Evolutionary conservation across 1,140 invertebrate genomes (phyloP), one percentile per base, ranked within the genome.

Genomic region (Limonius californicus): DNA sequence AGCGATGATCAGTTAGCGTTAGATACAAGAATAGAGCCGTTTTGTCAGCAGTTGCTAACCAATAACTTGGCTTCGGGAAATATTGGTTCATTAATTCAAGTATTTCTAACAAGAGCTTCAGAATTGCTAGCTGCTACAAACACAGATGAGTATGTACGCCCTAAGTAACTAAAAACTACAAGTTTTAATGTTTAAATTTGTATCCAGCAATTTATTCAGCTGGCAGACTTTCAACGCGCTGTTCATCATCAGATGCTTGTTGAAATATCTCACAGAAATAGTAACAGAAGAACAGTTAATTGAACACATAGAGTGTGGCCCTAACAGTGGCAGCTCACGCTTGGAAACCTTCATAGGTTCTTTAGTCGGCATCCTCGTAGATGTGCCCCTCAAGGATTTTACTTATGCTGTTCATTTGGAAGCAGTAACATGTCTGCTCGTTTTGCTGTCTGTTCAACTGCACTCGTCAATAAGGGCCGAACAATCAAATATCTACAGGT

Each of bases 181-280:
- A n/a, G n/a, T n/a, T n/a, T n/a, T n/a, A n/a, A 6, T 32, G 35
- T 58, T 47, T 23, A 32, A 57, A 61, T 64, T 67, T 65, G 60
- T 84, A 86, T 57, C 4, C 78, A 97, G 93, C 76, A 90, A 90
- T 67, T 87, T 96, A 77, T 89, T 95, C 68, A 88, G 91, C 47
- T 98, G 95, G 94, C 95, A 98, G 78, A 89, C 93, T 0, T 94
- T 92, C 74, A 98, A 98, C 80, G 91, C 92, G 0, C 77, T 99
- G 23, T 96, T 97, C 72, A 89, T 97, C 15, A 86, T 98, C 60
- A 84, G 95, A 58, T 90, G 87, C 68, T 84, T 96, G 58, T 85
- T 89, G 57, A 98, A 97, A 77, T 97, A 93, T 77, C 83, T 97
- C 42, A 88, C 95, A 9, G 89, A 91, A 76, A 87, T 84, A 55